A percentile compares a stretch with the other conserved stretches of the same genome.
These are phyloP conservation scores for Ferdinandea cuprea DNA, from an alignment of 2,888 invertebrate genomes.

Conservation along the genomic window DNA sequence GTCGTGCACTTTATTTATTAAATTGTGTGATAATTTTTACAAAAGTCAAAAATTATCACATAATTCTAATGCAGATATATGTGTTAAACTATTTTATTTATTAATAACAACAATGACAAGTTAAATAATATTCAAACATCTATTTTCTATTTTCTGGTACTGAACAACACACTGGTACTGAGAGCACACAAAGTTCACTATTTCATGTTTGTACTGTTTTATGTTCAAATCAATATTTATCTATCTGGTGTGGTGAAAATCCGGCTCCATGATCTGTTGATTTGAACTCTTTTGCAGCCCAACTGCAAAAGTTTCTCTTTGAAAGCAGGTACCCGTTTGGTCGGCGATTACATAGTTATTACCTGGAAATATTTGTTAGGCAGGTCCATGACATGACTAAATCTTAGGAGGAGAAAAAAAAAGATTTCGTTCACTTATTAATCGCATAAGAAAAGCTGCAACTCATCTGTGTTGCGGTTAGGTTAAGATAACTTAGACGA, in stretches of 20 bases:
- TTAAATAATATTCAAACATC: no score
- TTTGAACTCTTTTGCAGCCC: not conserved
- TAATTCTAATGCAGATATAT: no score
- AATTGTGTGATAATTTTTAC: no score
- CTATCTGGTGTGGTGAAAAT: constrained; percentile 28
- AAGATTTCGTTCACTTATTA: not conserved
- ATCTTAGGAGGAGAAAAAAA: constrained; percentile 18
- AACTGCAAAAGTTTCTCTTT: constrained; percentile 18
- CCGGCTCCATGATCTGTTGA: not conserved
- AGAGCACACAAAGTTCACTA: constrained; percentile 4
- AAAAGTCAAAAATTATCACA: no score
- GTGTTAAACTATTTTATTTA: no score
- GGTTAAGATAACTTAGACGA: no score
- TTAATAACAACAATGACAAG: no score
- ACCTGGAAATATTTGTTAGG: constrained; percentile 9
- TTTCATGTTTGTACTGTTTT: constrained; percentile 26
- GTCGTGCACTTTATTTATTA: no score
- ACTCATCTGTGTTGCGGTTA: constrained; percentile 9
- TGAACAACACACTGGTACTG: no score
- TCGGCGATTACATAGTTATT: no score
- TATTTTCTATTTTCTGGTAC: no score
- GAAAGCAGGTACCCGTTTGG: not conserved
- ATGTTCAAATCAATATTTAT: not conserved
- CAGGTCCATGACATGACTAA: not conserved
- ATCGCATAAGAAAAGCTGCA: not conserved